Evolutionary conservation across 2,113 vertebrate species (phyloP), one percentile per base, ranked within the genome.

Genomic region (Leptobrachium leishanense): DNA sequence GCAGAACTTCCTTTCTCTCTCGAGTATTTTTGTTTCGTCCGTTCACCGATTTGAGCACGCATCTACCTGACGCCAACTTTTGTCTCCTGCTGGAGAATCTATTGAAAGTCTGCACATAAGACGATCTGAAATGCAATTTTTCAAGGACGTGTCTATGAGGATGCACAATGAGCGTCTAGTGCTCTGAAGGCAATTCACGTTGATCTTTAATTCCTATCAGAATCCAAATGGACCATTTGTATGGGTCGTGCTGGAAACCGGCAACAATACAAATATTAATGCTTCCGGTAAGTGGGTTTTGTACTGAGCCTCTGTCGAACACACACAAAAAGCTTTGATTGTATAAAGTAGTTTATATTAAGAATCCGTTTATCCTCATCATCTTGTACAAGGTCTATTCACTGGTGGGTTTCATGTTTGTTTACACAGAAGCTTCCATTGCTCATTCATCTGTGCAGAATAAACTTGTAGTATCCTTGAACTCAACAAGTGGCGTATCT

Each of bases 351-450:
- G n/a, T 71, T 79, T 20, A 63, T 44, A 67, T 54, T 65, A 72
- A 53, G 68, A 6, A 13, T 40, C 43, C 39, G 72, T 72, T 78
- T 44, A 65, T 79, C 40, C 43, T 72, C 77, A 72, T 66, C 43
- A 66, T 71, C 53, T 79, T 20, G n/a, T 78, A 72, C 62, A 55
- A 66, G 68, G 43, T 69, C 69, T 79, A 64, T 65, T 73, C 57
- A 66, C 72, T 79, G 13, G 72, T 63, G 20, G 59, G 40, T 79
- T 73, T 79, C 62, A 73, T 79, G 70, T 79, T 79, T 79, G 59
- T 72, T 79, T 73, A 73, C 72, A 44, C 70, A 72, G 70, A 79
- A 55, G 55, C 44, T 43, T 46, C 72, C 44, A 72, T 44, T 79
- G 70, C 62, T 66, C 59, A 79, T 65, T 70, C 59, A 67, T 62